phyloP scores from a whole-genome alignment of 2,113 vertebrate species.

The Nycticryphes semicollaris region DNA sequence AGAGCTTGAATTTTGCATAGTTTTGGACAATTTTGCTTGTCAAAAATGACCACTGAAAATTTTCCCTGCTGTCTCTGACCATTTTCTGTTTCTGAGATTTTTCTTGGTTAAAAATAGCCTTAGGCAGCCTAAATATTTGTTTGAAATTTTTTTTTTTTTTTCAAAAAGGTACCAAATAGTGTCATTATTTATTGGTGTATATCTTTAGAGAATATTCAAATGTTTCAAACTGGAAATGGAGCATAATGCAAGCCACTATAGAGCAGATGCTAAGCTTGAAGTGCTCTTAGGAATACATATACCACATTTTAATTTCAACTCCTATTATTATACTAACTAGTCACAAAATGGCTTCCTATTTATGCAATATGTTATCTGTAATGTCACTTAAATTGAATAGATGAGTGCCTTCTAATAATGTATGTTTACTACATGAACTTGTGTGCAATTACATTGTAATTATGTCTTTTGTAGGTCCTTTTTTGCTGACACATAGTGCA shows the following conservation, averaged over 20 bases:
- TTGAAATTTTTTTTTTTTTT: background rate
- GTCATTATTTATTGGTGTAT: background rate
- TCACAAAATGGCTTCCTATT: conserved; percentile 77
- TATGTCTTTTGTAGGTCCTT: conserved; percentile 81
- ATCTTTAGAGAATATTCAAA: conserved; percentile 46
- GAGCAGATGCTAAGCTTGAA: conserved; percentile 67
- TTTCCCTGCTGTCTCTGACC: background rate
- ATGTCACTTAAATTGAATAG: conserved; percentile 80
- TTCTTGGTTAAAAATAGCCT: background rate
- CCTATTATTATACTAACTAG: conserved; percentile 77
- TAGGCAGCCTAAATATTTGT: background rate
- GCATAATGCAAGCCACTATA: conserved; percentile 42
- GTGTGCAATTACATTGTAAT: conserved; percentile 82
- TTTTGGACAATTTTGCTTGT: background rate
- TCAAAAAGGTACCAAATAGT: background rate
- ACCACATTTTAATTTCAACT: conserved; percentile 75
- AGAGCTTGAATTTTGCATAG: background rate
- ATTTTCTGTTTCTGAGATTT: background rate
- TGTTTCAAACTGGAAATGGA: conserved; percentile 43
- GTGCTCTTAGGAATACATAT: conserved; percentile 68
- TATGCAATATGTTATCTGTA: conserved; percentile 77
- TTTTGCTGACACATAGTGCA: conserved; percentile 78
- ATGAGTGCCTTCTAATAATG: conserved; percentile 80
- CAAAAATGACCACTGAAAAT: background rate
- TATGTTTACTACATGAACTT: conserved; percentile 84